These are phyloP conservation scores for Lepilemur ruficaudatus DNA, from an alignment of 2,797 vertebrate genomes.

Conservation along the genomic window DNA sequence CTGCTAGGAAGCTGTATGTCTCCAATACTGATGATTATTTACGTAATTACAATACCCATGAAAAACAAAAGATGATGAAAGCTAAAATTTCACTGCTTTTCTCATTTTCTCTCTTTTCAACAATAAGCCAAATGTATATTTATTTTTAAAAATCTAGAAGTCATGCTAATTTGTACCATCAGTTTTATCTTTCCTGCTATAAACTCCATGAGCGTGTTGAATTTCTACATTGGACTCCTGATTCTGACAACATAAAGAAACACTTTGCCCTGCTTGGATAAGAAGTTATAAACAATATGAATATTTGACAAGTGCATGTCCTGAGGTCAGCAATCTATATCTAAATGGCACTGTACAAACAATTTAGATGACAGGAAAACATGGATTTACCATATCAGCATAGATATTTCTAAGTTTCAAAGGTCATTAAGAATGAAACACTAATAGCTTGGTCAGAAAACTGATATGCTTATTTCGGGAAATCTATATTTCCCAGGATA, in stretches of 20 bases:
- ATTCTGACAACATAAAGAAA: constrained; percentile 21
- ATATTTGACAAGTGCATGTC: constrained; percentile 9
- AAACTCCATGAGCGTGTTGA: neutral
- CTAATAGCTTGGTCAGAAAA: constrained; percentile 45
- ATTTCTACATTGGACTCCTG: constrained; percentile 36
- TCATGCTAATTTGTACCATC: neutral
- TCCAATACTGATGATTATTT: neutral
- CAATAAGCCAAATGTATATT: neutral
- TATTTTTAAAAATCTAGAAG: neutral
- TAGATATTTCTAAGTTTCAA: constrained; percentile 18
- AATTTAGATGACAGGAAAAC: constrained; percentile 1
- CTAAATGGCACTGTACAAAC: neutral
- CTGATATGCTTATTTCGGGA: constrained; percentile 52
- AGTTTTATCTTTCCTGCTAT: neutral
- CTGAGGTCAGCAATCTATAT: neutral
- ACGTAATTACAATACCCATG: neutral
- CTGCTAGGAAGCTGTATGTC: neutral
- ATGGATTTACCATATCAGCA: neutral
- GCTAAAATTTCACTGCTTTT: neutral
- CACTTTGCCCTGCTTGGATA: neutral
- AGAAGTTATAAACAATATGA: neutral
- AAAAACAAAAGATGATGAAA: neutral
- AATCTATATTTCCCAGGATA: constrained; percentile 45
- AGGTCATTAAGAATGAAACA: constrained; percentile 35
- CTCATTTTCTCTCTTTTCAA: constrained; percentile 1